Evolutionary conservation across 2,113 vertebrate genomes (phyloP), one percentile per base, ranked within the genome.

Genomic region (Coracopsis vasa): DNA sequence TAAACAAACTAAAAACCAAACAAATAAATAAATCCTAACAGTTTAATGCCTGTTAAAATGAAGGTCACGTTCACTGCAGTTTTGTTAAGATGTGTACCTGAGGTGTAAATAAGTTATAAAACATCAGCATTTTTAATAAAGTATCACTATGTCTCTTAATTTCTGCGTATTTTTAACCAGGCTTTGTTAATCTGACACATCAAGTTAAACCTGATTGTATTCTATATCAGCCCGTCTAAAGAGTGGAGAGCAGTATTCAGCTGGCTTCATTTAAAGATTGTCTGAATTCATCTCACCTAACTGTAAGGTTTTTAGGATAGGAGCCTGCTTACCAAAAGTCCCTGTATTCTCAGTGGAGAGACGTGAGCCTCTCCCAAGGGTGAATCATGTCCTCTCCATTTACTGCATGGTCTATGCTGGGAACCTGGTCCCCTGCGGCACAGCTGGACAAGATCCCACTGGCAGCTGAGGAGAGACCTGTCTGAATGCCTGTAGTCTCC

Each of bases 11-110:
- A 85, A 44, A 17, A 62, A 47, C 17, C 3, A 64, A 97, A 93
- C 29, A 91, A 96, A 81, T 9, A 65, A 87, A 56, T 19, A 60
- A 58, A 77, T 45, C 64, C 53, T 84, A 89, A 39, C 35, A 51
- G 29, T 90, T 92, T 92, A 90, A 91, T 92, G 72, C 74, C 77
- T 93, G 58, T 70, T 94, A 95, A 94, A 94, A 82, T 29, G 27
- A 80, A 94, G 35, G 50, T 73, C 85, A 73, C 5, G 24, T 65
- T 95, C 44, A 71, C 58, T 88, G 86, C 24, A 41, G 39, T 42
- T 83, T 77, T 87, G 58, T 65, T 80, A 81, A 91, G 13, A 17
- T 58, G 3, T 6, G 17, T 65, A 65, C 8, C 31, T 54, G 18
- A 44, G 64, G 17, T 47, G 13, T 54, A 48, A 88, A 88, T 96